A percentile compares a stretch with the other conserved stretches of the same genome.
These are phyloP conservation scores for Epirrhoe tristata DNA, from an alignment of 2,888 invertebrate genomes.

Conservation along the genomic window DNA sequence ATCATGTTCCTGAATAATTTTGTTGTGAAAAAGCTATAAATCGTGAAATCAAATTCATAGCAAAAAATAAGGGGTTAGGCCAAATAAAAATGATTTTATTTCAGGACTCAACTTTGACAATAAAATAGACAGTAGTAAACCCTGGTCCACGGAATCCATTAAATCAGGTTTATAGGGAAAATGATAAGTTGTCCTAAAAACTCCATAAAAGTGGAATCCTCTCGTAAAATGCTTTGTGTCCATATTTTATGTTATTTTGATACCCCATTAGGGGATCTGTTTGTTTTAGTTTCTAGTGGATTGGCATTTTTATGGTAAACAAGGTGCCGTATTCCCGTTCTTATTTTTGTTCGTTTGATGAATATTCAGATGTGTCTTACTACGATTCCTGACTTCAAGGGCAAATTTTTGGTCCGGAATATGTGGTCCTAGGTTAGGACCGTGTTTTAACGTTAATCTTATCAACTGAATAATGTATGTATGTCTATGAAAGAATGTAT, in stretches of 20 bases:
- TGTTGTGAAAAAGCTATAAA: background rate
- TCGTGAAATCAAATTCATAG: background rate
- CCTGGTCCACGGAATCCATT: slow-evolving; percentile 50
- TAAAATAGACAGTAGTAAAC: slow-evolving; percentile 29
- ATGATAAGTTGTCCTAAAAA: slow-evolving; percentile 74
- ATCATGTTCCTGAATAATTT: background rate
- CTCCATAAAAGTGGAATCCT: slow-evolving; percentile 64
- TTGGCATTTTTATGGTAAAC: slow-evolving; percentile 25
- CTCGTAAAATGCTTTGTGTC: slow-evolving; percentile 65
- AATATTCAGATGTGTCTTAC: too few species aligned
- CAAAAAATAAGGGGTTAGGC: background rate
- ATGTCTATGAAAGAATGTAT: too few species aligned
- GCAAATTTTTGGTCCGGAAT: too few species aligned
- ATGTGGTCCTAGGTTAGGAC: too few species aligned
- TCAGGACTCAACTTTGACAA: slow-evolving; percentile 15
- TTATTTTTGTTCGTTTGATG: too few species aligned
- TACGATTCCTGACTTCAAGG: too few species aligned
- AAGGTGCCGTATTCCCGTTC: too few species aligned
- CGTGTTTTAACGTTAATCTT: too few species aligned
- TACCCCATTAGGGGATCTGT: slow-evolving; percentile 55
- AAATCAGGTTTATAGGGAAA: slow-evolving; percentile 69
- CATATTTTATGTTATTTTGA: slow-evolving; percentile 60
- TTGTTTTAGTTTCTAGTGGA: slow-evolving; percentile 50
- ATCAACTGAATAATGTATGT: too few species aligned
- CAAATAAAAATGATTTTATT: slow-evolving; percentile 9